Conservation (phyloP, 2,113 vertebrate species). For the Sturnira hondurensis region DNA sequence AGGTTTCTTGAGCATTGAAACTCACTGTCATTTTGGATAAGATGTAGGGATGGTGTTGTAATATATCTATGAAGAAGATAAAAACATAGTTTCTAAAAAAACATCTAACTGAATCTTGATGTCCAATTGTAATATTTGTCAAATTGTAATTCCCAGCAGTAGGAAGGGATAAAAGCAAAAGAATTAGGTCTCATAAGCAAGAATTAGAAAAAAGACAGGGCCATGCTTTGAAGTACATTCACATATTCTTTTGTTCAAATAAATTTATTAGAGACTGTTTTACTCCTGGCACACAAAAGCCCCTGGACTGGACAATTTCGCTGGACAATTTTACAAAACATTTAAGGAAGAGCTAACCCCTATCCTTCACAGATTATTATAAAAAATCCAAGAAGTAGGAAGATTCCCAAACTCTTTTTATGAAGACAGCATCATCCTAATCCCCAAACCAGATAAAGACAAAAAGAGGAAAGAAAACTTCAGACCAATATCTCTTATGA, state of each 20-base stretch:
- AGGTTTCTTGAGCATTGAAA: background rate
- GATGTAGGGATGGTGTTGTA: background rate
- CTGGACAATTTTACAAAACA: too few relatives aligned
- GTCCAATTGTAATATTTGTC: background rate
- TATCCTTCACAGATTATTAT: too few relatives aligned
- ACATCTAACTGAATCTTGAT: background rate
- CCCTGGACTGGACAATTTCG: too few relatives aligned
- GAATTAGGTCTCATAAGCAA: background rate
- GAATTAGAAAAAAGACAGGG: conserved; percentile 45
- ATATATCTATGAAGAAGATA: background rate
- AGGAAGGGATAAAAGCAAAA: background rate
- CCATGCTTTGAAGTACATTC: background rate
- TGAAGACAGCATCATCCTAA: too few relatives aligned
- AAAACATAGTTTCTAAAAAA: background rate
- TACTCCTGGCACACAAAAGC: background rate
- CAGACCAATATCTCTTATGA: too few relatives aligned
- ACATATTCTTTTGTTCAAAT: background rate
- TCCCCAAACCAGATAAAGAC: too few relatives aligned
- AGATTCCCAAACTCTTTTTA: too few relatives aligned
- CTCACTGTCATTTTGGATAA: background rate
- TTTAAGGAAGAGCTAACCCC: too few relatives aligned
- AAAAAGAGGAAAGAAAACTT: too few relatives aligned
- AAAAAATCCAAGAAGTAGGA: too few relatives aligned
- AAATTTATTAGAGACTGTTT: background rate
- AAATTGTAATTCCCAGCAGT: background rate